Evolutionary conservation across 2,888 invertebrate genomes (phyloP), one percentile per base, ranked within the genome.

Genomic region (Harpalus rufipes): DNA sequence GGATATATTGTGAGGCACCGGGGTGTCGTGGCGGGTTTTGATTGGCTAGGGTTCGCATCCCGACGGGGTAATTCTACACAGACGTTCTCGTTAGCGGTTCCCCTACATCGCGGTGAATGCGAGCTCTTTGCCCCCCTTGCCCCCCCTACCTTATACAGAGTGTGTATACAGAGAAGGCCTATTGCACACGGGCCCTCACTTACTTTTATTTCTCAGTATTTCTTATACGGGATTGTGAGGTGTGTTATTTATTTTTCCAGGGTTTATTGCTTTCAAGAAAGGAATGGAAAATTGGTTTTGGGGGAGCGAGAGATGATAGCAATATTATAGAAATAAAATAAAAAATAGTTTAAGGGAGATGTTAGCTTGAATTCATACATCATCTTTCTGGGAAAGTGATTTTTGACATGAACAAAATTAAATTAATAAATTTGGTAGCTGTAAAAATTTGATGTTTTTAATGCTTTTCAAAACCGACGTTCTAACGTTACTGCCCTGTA

Each of bases 1-100:
- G 51, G 65, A 85, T 85, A 85, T 85, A 85, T 85, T 85, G 85
- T 85, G 79, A 85, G 56, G 59, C 85, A 85, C 85, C 25, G 32
- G 85, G 85, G 85, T 85, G 85, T 85, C 85, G 85, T 85, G 85
- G 79, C 72, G 32, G 65, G 58, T 80, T 85, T 85, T 85, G 85
- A 85, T 85, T 85, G 85, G 85, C 58, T 85, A 39, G 80, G 85
- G 85, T 85, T 80, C 72, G 58, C n/a, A 8, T 85, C 85, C 79
- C 85, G 80, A 14, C 63, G 85, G 85, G 39, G 85, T 85, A 79
- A 85, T 85, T 85, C 59, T 61, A 41, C 58, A 68, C 85, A 85
- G 85, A 85, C 79, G 58, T 85, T 79, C 85, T 85, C 79, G 85
- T 85, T 85, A 85, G 85, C 80, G 85, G 85, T 80, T 80, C 65